Percentiles rank a stretch among this genome's conserved stretches.
Evolutionary conservation across 2,113 vertebrate species (phyloP).

Genomic region (Zosterops borbonicus): DNA sequence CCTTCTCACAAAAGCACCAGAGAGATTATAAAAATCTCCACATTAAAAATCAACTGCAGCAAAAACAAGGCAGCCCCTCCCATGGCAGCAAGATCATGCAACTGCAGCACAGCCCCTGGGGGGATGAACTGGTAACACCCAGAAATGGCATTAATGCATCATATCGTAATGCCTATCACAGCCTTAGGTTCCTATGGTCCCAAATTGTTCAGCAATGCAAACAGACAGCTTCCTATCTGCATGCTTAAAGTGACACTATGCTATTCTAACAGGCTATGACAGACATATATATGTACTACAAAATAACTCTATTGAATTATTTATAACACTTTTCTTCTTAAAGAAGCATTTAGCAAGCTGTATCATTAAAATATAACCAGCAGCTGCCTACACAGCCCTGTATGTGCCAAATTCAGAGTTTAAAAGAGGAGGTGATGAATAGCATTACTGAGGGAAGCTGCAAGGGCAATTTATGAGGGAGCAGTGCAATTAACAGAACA

Average conservation of each 20-base stretch:
- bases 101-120: background rate
- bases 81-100: background rate
- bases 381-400: background rate
- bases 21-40: background rate
- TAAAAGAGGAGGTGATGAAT: background rate
- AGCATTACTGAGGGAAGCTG: background rate
- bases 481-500: background rate
- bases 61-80: constrained; percentile 11
- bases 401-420: background rate
- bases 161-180: background rate
- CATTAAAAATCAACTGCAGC: background rate
- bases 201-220: background rate
- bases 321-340: background rate
- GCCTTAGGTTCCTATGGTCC: background rate
- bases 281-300: background rate
- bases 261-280: background rate
- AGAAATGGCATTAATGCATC: background rate
- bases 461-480: background rate
- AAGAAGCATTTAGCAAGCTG: background rate
- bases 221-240: background rate
- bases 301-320: background rate
- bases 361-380: background rate
- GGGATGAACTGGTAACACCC: accelerated
- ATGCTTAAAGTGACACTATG: background rate
- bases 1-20: background rate